These are phyloP conservation scores for Musca domestica DNA, from an alignment of 1,140 invertebrate genomes.

Conservation along the genomic window DNA sequence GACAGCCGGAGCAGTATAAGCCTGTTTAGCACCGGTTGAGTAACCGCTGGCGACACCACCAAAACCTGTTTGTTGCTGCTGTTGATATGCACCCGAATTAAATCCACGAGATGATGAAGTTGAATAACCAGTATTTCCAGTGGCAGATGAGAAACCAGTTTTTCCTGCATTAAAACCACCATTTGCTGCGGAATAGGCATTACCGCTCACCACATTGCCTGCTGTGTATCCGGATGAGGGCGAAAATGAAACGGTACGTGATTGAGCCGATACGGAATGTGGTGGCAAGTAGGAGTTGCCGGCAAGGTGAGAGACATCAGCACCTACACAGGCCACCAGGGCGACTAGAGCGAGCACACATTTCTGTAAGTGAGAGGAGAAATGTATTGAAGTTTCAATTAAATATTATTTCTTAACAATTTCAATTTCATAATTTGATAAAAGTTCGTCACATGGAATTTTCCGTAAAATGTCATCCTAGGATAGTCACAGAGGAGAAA, in stretches of 20 bases:
- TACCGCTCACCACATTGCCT: constrained; percentile 16
- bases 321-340: constrained; percentile 31
- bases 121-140: not conserved
- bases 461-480: too few species aligned
- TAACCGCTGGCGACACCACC: not conserved
- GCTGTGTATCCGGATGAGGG: constrained; percentile 31
- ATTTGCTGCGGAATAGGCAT: not conserved
- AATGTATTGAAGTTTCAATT: too few species aligned
- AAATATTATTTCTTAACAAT: too few species aligned
- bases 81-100: not conserved
- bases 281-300: constrained; percentile 39
- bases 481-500: too few species aligned
- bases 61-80: too few species aligned
- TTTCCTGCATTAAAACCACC: not conserved
- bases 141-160: not conserved
- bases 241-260: constrained; percentile 29
- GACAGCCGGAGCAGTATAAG: not conserved
- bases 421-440: too few species aligned
- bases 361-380: constrained; percentile 12
- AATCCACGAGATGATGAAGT: not conserved
- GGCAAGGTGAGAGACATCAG: constrained; percentile 40
- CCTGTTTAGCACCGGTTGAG: not conserved
- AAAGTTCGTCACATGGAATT: too few species aligned
- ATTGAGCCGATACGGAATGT: constrained; percentile 28
- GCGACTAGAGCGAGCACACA: constrained; percentile 29